phyloP scores from a whole-genome alignment of 2,888 invertebrate species.

The Brachycybe producta region DNA sequence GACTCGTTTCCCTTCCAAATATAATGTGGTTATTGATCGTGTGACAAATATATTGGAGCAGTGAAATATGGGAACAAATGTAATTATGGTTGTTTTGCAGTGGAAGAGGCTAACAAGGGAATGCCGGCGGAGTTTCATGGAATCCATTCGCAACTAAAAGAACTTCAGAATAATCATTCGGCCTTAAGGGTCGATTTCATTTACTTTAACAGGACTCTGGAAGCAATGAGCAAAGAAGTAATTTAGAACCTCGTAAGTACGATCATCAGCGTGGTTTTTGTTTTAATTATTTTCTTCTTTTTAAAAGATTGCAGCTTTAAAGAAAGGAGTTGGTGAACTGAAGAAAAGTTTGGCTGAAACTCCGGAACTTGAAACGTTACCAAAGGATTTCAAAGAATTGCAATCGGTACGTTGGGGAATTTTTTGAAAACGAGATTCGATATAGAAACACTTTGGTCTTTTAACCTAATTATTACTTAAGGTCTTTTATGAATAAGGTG shows the following conservation, averaged over 20 bases:
- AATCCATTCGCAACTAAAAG: constrained; percentile 22
- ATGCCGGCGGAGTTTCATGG: constrained; percentile 24
- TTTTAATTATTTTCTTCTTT: neutral
- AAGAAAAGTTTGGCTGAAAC: constrained; percentile 24
- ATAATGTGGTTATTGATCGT: no score
- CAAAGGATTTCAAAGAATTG: constrained; percentile 21
- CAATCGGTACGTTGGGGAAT: constrained; percentile 21
- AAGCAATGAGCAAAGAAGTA: constrained; percentile 22
- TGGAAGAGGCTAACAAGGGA: constrained; percentile 23
- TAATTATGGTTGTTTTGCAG: no score
- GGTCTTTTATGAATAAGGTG: no score
- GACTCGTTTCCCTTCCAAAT: no score
- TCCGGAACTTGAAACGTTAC: constrained; percentile 23
- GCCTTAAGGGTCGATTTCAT: constrained; percentile 19
- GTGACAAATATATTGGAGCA: no score
- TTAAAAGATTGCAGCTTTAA: constrained; percentile 22
- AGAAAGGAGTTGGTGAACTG: constrained; percentile 20
- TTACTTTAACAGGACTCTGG: constrained; percentile 21
- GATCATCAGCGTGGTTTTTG: neutral
- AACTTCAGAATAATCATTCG: constrained; percentile 22
- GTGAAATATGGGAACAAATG: no score
- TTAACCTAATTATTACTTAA: no score
- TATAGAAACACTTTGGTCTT: no score
- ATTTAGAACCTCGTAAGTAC: neutral
- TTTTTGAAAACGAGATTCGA: no score